These are phyloP conservation scores for Typhlichthys eigenmanni DNA, from an alignment of 2,797 vertebrate species.

Conservation along the genomic window DNA sequence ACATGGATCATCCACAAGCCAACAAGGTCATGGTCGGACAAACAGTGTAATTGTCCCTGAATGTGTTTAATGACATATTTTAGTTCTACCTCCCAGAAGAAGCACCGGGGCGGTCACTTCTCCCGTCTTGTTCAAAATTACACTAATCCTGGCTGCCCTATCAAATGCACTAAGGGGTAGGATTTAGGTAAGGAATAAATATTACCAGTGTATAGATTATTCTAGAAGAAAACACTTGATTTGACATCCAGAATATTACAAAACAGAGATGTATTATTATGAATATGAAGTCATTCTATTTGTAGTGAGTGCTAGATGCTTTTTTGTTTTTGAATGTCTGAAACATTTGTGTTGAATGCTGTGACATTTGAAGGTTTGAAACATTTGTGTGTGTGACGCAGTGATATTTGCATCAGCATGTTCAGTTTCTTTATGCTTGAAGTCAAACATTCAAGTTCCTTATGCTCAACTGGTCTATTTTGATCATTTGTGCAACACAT, in stretches of 20 bases:
- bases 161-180: constrained; percentile 38
- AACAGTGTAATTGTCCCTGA: no score
- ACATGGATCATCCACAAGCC: no score
- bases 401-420: background rate
- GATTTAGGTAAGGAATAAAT: constrained; percentile 11
- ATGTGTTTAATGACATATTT: no score
- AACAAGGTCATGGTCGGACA: no score
- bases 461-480: background rate
- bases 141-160: constrained; percentile 40
- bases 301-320: background rate
- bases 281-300: background rate
- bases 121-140: constrained; percentile 28
- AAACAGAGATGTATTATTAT: background rate
- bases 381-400: background rate
- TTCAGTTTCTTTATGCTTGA: background rate
- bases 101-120: constrained; percentile 7
- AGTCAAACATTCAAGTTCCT: background rate
- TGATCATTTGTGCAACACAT: background rate
- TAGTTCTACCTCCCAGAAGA: background rate
- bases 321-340: background rate
- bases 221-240: constrained; percentile 25
- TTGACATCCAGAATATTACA: background rate
- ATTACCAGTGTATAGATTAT: no score
- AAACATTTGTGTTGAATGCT: background rate
- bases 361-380: background rate